These are phyloP conservation scores for Stramonita haemastoma DNA, from an alignment of 2,888 invertebrate genomes.

Conservation along the genomic window DNA sequence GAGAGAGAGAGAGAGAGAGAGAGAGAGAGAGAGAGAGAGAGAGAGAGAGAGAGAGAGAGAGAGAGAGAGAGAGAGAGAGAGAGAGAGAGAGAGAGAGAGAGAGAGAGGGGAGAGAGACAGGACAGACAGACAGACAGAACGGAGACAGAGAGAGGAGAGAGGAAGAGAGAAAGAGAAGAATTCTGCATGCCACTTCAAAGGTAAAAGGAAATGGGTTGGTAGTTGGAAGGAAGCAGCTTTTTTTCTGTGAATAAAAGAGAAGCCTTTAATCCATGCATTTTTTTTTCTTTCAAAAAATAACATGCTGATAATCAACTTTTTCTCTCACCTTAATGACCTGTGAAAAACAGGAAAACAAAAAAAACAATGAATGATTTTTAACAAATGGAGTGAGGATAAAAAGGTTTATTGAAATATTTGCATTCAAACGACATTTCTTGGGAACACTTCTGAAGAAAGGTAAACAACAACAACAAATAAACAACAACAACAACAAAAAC, in stretches of 20 bases:
- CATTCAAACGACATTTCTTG: no score
- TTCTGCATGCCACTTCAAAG: not conserved
- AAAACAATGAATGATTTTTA: not conserved
- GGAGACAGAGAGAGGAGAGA: no score
- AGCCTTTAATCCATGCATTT: no score
- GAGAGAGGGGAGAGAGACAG: slow-evolving; percentile 45
- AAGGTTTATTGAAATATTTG: no score
- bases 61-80: slow-evolving; percentile 1
- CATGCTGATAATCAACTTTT: not conserved
- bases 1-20: not conserved
- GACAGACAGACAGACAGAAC: not conserved
- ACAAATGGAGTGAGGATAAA: no score
- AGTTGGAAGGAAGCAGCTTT: no score
- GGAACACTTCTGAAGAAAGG: no score
- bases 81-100: slow-evolving; percentile 43
- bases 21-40: not conserved
- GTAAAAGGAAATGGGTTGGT: not conserved
- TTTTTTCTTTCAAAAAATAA: not conserved
- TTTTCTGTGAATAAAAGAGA: no score
- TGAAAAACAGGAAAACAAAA: not conserved
- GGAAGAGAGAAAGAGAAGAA: no score
- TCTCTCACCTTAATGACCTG: slow-evolving; percentile 9
- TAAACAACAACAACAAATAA: no score
- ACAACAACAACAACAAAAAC: no score
- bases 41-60: not conserved